Percentiles rank a stretch among this genome's conserved stretches.
Conservation (phyloP, 2,888 invertebrate species). For the Folsomia candida region DNA sequence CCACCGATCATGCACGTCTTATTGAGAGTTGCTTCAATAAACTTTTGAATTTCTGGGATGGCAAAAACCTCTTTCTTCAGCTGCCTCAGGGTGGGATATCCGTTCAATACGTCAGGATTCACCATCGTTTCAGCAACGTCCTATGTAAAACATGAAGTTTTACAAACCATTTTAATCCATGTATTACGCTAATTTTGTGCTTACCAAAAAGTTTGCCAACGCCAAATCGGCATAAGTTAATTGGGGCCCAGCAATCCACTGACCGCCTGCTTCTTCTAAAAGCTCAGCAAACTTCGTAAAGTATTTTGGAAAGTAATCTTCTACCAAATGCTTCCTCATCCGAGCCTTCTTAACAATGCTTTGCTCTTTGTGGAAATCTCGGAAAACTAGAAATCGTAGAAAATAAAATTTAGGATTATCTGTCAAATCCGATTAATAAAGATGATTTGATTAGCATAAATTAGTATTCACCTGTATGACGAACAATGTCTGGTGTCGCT, state of each 20-base stretch:
- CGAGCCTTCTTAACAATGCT: constrained; percentile 26
- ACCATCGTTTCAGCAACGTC: constrained; percentile 61
- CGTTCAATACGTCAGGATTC: constrained; percentile 58
- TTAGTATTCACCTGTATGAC: constrained; percentile 23
- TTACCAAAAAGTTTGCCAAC: constrained; percentile 61
- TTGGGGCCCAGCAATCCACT: constrained; percentile 60
- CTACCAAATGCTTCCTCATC: constrained; percentile 26
- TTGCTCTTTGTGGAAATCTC: constrained; percentile 23
- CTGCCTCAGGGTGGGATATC: constrained; percentile 59
- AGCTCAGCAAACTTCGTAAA: constrained; percentile 27
- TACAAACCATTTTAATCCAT: too few relatives aligned
- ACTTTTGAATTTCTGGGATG: constrained; percentile 59
- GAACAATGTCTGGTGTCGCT: constrained; percentile 24
- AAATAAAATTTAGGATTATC: too few relatives aligned
- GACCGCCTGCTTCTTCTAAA: constrained; percentile 15
- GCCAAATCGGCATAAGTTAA: constrained; percentile 64
- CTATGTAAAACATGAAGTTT: too few relatives aligned
- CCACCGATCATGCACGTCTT: too few relatives aligned
- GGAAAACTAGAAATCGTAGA: constrained; percentile 15
- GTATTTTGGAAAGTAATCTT: constrained; percentile 23
- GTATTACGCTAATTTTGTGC: too few relatives aligned
- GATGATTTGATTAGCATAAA: not conserved
- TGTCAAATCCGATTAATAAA: too few relatives aligned
- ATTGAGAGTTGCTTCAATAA: too few relatives aligned
- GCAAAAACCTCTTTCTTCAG: constrained; percentile 60